phyloP scores from a whole-genome alignment of 2,113 vertebrate species.

The Prunella fulvescens region DNA sequence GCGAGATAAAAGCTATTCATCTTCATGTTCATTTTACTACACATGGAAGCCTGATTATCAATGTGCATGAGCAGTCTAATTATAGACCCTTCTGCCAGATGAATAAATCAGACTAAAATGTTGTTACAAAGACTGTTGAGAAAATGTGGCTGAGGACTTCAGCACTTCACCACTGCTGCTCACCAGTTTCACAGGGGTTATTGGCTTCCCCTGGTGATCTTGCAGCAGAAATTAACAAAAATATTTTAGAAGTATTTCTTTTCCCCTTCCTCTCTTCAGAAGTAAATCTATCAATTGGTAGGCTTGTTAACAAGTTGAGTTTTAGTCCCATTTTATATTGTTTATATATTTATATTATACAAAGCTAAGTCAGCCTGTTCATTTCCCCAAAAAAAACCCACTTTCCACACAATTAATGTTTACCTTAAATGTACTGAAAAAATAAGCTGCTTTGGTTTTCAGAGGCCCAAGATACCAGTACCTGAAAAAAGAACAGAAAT shows the following conservation, averaged over 20 bases:
- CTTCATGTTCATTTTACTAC: neutral
- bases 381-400: neutral
- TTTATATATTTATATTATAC: neutral
- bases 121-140: neutral
- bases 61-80: neutral
- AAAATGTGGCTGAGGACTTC: neutral
- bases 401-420: neutral
- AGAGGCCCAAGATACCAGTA: conserved; percentile 97
- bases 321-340: neutral
- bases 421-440: conserved; percentile 88
- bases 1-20: conserved; percentile 19
- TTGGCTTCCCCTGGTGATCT: neutral
- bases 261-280: neutral
- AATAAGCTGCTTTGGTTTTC: conserved; percentile 90
- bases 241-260: neutral
- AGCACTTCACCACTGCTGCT: neutral
- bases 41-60: conserved; percentile 12
- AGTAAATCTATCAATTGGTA: neutral
- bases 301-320: neutral
- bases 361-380: neutral
- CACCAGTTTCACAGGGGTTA: neutral
- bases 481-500: conserved; percentile 64
- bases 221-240: neutral
- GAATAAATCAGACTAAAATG: conserved; percentile 29
- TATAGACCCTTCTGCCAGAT: conserved; percentile 1